Conservation (phyloP, 2,113 vertebrate genomes). For the Trogon melanurus region DNA sequence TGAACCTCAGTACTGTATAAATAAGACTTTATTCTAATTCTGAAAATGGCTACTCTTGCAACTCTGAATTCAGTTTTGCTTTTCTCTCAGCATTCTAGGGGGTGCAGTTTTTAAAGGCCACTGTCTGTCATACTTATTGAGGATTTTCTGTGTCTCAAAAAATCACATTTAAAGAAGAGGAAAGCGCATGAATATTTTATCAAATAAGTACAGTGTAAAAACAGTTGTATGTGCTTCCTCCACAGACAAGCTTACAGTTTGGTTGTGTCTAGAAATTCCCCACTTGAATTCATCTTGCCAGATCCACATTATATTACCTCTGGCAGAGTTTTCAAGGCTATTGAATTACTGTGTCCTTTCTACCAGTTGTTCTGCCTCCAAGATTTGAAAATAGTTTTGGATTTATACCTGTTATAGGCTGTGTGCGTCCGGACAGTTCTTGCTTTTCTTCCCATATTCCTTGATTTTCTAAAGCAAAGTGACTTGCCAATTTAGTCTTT, state of each 20-base stretch:
- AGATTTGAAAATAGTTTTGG: background rate
- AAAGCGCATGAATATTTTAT: background rate
- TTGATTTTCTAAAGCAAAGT: background rate
- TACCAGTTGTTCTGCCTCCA: background rate
- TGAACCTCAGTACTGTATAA: background rate
- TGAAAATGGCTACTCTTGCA: background rate
- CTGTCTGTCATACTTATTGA: background rate
- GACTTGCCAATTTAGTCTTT: background rate
- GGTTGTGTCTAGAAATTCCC: background rate
- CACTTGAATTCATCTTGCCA: background rate
- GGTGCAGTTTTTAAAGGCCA: background rate
- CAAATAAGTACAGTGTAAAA: background rate
- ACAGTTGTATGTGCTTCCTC: background rate
- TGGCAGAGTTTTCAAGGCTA: background rate
- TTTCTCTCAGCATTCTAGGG: background rate
- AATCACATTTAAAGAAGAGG: background rate
- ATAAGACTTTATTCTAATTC: background rate
- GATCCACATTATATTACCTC: background rate
- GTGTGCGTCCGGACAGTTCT: background rate
- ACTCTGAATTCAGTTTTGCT: background rate
- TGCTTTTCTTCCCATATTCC: background rate
- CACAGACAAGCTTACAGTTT: background rate
- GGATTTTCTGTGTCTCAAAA: background rate
- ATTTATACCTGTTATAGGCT: background rate
- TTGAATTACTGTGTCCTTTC: background rate